Evolutionary conservation across 2,888 invertebrate genomes (phyloP).

Genomic region (Drosophila quinaria): DNA sequence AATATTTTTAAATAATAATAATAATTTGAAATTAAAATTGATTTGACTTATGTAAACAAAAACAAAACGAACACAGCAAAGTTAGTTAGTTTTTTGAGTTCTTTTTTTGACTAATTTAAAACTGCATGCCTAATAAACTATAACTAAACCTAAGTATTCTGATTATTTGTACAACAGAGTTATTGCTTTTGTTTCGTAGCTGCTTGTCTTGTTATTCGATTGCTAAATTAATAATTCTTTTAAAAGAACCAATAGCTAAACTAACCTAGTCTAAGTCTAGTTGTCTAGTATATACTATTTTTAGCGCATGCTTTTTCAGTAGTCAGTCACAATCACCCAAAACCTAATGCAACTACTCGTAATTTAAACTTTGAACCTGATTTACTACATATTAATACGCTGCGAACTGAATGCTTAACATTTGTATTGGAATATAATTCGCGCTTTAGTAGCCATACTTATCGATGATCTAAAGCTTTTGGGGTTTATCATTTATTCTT

Average conservation of each 20-base stretch:
- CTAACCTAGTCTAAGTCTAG: slow-evolving; percentile 18
- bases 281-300: slow-evolving; percentile 4
- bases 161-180: slow-evolving; percentile 5
- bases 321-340: slow-evolving; percentile 50
- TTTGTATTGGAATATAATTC: slow-evolving; percentile 81
- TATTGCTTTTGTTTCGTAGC: slow-evolving; percentile 41
- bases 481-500: neutral
- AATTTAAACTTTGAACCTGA: slow-evolving; percentile 27
- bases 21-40: slow-evolving; percentile 10
- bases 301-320: slow-evolving; percentile 48
- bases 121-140: slow-evolving; percentile 55
- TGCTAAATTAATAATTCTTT: slow-evolving; percentile 13
- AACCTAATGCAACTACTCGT: slow-evolving; percentile 29
- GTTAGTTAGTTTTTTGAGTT: slow-evolving; percentile 28
- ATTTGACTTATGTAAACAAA: slow-evolving; percentile 9
- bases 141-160: slow-evolving; percentile 4
- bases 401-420: slow-evolving; percentile 64
- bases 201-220: slow-evolving; percentile 44
- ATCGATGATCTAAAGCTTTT: neutral
- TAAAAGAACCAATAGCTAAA: slow-evolving; percentile 7
- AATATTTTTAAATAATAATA: neutral
- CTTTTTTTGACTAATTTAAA: slow-evolving; percentile 26
- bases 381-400: slow-evolving; percentile 21
- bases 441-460: slow-evolving; percentile 36
- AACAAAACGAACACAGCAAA: slow-evolving; percentile 11